Evolutionary conservation across 1,140 invertebrate genomes (phyloP).

Genomic region (Drosophila pruinosa): DNA sequence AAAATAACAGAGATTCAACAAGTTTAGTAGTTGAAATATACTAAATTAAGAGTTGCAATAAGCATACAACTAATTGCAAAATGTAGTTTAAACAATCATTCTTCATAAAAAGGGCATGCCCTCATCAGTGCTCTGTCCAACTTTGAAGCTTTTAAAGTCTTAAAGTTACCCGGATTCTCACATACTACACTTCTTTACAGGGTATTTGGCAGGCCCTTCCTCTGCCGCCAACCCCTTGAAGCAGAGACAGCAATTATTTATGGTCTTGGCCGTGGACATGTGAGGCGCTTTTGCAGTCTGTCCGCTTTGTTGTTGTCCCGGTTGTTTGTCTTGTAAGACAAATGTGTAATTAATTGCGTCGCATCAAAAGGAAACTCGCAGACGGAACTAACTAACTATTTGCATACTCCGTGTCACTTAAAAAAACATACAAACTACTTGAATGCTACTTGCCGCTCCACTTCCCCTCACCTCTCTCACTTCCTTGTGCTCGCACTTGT

Average conservation of each 20-base stretch:
- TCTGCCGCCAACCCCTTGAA: conserved; percentile 14
- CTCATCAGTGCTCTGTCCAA: too few species aligned
- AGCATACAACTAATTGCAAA: too few species aligned
- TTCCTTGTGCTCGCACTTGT: conserved; percentile 45
- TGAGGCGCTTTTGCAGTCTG: conserved; percentile 34
- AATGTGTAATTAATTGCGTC: conserved; percentile 82
- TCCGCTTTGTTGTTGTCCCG: background rate
- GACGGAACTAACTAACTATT: conserved; percentile 66
- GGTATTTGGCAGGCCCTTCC: background rate
- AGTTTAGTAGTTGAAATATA: too few species aligned
- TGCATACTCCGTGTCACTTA: conserved; percentile 70
- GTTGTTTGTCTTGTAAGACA: conserved; percentile 82
- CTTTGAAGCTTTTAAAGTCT: too few species aligned
- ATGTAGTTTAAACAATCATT: too few species aligned
- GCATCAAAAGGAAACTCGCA: conserved; percentile 78
- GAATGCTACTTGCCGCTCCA: background rate
- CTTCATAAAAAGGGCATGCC: too few species aligned
- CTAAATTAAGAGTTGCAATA: too few species aligned
- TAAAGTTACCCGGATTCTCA: too few species aligned
- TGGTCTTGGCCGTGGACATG: conserved; percentile 43
- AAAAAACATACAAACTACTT: conserved; percentile 35
- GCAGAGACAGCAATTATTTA: conserved; percentile 57
- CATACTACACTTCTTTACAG: background rate
- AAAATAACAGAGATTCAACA: too few species aligned
- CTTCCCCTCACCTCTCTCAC: background rate